Conservation (phyloP, 1,140 invertebrate genomes). For the Radopholus similis region DNA sequence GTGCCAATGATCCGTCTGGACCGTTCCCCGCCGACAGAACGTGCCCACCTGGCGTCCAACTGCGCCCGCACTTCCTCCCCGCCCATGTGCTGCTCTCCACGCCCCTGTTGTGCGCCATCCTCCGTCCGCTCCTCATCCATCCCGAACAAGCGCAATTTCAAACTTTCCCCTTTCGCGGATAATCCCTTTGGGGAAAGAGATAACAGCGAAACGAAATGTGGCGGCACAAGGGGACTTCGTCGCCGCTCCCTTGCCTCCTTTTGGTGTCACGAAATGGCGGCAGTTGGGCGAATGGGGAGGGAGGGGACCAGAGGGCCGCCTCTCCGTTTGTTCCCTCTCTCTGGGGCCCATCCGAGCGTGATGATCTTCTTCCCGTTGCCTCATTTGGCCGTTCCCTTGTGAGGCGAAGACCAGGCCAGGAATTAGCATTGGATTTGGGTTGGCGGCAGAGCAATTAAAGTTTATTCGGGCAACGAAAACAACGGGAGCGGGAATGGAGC, state of each 20-base stretch:
- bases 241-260: neutral
- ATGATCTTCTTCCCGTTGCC: neutral
- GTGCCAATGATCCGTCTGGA: too few species aligned
- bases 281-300: neutral
- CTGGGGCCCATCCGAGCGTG: constrained; percentile 3
- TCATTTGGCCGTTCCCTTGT: too few species aligned
- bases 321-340: neutral
- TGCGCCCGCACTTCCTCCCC: neutral
- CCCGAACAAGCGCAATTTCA: too few species aligned
- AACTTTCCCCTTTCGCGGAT: too few species aligned
- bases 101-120: neutral
- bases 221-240: neutral
- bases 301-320: neutral
- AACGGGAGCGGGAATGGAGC: too few species aligned
- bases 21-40: too few species aligned
- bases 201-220: too few species aligned
- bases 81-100: neutral
- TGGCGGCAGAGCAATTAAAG: too few species aligned
- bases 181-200: too few species aligned
- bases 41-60: neutral
- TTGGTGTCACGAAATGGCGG: neutral
- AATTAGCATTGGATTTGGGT: too few species aligned
- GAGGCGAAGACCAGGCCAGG: too few species aligned
- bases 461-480: too few species aligned
- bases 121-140: neutral